phyloP scores from a whole-genome alignment of 2,797 vertebrate genomes.

The Notoglanidium macrostoma region DNA sequence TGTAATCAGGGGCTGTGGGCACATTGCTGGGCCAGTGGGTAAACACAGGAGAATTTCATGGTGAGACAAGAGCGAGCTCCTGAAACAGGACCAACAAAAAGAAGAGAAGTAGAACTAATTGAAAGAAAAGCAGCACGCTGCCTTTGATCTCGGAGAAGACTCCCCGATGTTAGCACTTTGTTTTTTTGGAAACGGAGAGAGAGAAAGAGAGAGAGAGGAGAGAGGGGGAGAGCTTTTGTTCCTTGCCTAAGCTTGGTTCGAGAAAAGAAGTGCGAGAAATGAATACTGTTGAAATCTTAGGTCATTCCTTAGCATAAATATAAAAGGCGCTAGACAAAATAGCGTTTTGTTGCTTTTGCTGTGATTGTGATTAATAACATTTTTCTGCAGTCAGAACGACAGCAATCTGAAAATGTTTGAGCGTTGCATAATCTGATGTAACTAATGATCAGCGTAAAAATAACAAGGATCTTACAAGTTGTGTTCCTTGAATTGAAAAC shows the following conservation, averaged over 20 bases:
- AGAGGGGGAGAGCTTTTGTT: conserved; percentile 36
- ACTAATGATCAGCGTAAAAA: conserved; percentile 4
- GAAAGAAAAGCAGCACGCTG: conserved; percentile 38
- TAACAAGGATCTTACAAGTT: conserved; percentile 13
- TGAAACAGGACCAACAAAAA: conserved; percentile 54
- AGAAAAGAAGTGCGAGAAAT: conserved; percentile 30
- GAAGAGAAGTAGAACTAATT: conserved; percentile 53
- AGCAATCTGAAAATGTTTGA: background rate
- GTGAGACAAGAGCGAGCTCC: conserved; percentile 48
- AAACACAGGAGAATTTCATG: conserved; percentile 54
- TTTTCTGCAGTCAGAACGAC: background rate
- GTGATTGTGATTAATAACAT: background rate
- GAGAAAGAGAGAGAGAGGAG: conserved; percentile 18
- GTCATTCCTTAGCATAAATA: conserved; percentile 26
- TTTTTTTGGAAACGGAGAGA: conserved; percentile 37
- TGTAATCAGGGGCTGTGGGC: conserved; percentile 39
- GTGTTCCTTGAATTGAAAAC: conserved; percentile 7
- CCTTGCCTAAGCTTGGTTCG: conserved; percentile 5
- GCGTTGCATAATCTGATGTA: background rate
- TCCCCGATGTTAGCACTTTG: conserved; percentile 40
- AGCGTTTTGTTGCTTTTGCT: background rate
- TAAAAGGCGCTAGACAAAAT: conserved; percentile 1
- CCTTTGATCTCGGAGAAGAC: conserved; percentile 52
- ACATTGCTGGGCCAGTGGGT: conserved; percentile 37
- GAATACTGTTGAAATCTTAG: conserved; percentile 35